These are phyloP conservation scores for Catamblyrhynchus diadema DNA, from an alignment of 2,797 vertebrate genomes.

Conservation along the genomic window DNA sequence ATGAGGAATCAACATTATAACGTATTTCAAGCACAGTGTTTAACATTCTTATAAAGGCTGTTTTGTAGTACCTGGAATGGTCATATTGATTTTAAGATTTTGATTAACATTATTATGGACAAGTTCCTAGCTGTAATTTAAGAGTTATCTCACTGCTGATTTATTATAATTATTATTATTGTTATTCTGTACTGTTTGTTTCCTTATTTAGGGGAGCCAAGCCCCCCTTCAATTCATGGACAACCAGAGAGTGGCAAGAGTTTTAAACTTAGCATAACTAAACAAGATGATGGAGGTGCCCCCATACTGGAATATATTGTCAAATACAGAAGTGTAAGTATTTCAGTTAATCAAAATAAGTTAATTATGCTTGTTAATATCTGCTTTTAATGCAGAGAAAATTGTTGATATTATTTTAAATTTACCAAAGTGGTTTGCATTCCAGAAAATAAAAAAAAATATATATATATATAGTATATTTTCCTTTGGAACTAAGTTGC, in stretches of 20 bases:
- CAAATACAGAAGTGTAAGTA: constrained; percentile 96
- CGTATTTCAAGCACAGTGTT: neutral
- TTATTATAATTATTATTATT: neutral
- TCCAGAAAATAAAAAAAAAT: neutral
- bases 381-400: neutral
- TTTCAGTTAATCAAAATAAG: neutral
- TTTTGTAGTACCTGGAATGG: neutral
- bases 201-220: constrained; percentile 87
- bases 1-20: neutral
- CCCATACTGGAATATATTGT: constrained; percentile 97
- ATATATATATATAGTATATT: neutral
- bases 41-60: neutral
- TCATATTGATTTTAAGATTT: neutral
- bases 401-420: neutral
- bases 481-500: neutral
- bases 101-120: neutral
- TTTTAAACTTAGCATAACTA: constrained; percentile 92
- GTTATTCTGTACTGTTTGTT: neutral
- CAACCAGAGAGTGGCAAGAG: constrained; percentile 91
- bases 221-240: constrained; percentile 92
- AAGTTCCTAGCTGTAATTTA: neutral
- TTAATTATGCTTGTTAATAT: neutral
- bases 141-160: neutral
- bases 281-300: constrained; percentile 97
- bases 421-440: neutral